Percentiles rank a stretch among this genome's conserved stretches.
These are phyloP conservation scores for Muscicapa comitata DNA, from an alignment of 2,797 vertebrate species.

Conservation along the genomic window DNA sequence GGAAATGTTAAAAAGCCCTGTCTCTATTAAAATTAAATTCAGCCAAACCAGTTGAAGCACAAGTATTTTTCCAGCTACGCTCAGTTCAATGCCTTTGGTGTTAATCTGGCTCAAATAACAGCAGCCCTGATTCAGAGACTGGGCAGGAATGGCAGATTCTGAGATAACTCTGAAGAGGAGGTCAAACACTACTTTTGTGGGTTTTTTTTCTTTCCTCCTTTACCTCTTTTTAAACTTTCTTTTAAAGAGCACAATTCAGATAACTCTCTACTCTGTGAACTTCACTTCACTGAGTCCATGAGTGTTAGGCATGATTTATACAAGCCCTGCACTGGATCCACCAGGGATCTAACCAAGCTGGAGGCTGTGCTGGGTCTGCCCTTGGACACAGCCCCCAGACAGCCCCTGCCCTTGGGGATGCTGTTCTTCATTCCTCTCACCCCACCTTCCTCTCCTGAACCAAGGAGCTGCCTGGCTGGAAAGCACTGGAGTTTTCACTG, in stretches of 20 bases:
- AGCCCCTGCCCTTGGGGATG: not conserved
- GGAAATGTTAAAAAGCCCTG: not conserved
- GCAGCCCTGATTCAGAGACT: not conserved
- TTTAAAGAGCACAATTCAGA: not conserved
- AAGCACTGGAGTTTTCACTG: not conserved
- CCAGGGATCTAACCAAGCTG: not conserved
- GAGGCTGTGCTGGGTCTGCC: not conserved
- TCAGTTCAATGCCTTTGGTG: not conserved
- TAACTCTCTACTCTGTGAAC: not conserved
- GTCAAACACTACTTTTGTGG: not conserved
- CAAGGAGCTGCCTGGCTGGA: not conserved
- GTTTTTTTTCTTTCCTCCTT: not conserved
- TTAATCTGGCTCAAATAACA: not conserved
- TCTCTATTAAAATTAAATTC: not conserved
- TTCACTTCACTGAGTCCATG: not conserved
- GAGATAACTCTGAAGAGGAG: not conserved
- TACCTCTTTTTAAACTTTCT: too few species aligned
- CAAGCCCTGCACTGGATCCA: not conserved
- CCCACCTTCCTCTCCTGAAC: not conserved
- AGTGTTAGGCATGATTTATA: rapidly evolving
- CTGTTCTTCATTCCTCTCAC: not conserved
- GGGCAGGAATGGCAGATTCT: not conserved
- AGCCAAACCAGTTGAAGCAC: not conserved
- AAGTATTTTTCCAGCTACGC: not conserved
- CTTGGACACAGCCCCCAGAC: not conserved